Conservation (phyloP, 1,140 invertebrate species). For the Paralvinella palmiformis region DNA sequence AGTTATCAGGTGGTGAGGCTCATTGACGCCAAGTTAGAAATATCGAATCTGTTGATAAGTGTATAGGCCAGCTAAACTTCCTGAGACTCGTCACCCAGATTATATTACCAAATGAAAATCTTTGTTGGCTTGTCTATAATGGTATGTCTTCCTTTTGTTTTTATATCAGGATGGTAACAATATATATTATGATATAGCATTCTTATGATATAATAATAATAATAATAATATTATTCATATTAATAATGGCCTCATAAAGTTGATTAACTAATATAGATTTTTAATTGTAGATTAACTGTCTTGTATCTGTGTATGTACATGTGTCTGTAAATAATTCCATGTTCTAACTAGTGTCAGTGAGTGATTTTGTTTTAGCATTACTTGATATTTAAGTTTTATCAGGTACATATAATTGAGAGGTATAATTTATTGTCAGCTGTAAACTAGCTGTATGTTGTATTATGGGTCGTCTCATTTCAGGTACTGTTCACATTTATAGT, state of each 20-base stretch:
- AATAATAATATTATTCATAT: too few species aligned
- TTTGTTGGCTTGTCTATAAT: conserved; percentile 49
- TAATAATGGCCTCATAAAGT: too few species aligned
- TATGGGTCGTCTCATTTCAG: conserved; percentile 31
- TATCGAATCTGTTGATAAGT: conserved; percentile 38
- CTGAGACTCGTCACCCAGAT: conserved; percentile 43
- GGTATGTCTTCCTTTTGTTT: conserved; percentile 26
- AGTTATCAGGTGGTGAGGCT: conserved; percentile 40
- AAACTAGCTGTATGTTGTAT: not conserved
- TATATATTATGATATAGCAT: too few species aligned
- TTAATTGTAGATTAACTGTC: too few species aligned
- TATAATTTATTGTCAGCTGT: too few species aligned
- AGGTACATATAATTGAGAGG: too few species aligned
- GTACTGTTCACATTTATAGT: conserved; percentile 47
- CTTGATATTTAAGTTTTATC: too few species aligned
- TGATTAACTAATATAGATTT: too few species aligned
- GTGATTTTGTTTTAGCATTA: not conserved
- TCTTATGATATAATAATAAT: too few species aligned
- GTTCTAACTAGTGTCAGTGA: not conserved
- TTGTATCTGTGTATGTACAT: not conserved
- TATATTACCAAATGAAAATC: conserved; percentile 38
- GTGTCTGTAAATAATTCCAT: not conserved
- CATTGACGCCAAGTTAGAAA: conserved; percentile 43
- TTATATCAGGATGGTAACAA: too few species aligned
- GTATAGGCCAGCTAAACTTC: conserved; percentile 40